Evolutionary conservation across 1,140 invertebrate species (phyloP), one percentile per base, ranked within the genome.

Genomic region (Zelostemma sp.): DNA sequence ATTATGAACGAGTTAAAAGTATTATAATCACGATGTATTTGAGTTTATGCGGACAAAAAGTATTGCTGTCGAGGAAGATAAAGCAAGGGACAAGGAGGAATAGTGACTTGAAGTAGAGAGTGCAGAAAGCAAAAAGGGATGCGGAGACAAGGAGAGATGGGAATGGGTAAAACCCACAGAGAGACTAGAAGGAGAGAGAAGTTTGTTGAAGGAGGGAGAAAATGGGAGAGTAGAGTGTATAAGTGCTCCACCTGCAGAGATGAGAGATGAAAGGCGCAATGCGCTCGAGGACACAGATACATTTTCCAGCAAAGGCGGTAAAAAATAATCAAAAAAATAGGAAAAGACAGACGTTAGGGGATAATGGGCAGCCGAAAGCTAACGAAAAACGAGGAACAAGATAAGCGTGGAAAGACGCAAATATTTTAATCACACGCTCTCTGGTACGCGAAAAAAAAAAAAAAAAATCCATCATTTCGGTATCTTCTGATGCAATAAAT

Each of bases 21-120:
- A 83, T 85, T 79, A 83, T 82, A 85, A 84, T 83, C 75, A 81
- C 73, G 71, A 79, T 75, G 77, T 77, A 81, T 80, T 80, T 79
- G 74, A 79, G 67, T 64, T 68, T 75, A 60, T 54, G 69, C 58
- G 65, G 18, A 41, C 48, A 64, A 56, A 54, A 67, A 61, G 65
- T 72, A 72, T 75, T 56, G 11, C 38, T 58, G 55, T 54, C 54
- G 57, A 55, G 55, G 1, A 46, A 21, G 46, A 41, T 45, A 47
- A 31, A 28, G 47, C n/a, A 46, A 51, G 33, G 17, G 15, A 11
- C 9, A 56, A 31, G 50, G 50, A 40, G 15, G 18, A 12, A 47
- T 49, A 40, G 46, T 51, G 64, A 64, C 45, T 63, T 57, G 61
- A 55, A 54, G 19, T 28, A 50, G 31, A 54, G 50, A 49, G 59